Evolutionary conservation across 1,140 invertebrate genomes (phyloP), one percentile per base, ranked within the genome.

Genomic region (Phortica variegata): DNA sequence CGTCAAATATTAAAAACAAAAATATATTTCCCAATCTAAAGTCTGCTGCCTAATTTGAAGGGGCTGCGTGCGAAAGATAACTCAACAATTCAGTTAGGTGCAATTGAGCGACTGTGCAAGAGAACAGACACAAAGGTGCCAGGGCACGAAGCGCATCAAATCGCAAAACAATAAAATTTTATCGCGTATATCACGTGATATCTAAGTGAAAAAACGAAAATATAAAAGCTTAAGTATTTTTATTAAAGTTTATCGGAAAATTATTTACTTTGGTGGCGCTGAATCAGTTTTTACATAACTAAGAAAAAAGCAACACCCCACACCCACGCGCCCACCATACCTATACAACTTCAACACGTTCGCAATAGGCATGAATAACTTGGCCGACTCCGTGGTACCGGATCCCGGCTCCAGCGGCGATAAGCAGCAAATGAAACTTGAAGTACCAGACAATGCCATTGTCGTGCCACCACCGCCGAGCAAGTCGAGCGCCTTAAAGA

Each of bases 401-500:
- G 70, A 73, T 62, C 70, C 70, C 17, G 70, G 70, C n/a, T 73
- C 70, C 37, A 63, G 62, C 37, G 65, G 65, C 32, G 70, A 73
- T 44, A 73, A 73, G 52, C 65, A 73, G 42, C 54, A 61, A 26
- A 52, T 53, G 34, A 26, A n/a, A 51, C 46, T 13, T 49, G 46
- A 10, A 52, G 56, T n/a, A 43, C 63, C 63, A 5, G 65, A 73
- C 40, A 63, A 74, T 37, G 53, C 66, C 37, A 76, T 61, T 45
- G 62, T 69, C 52, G 73, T 65, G 2, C 66, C 65, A 0, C 63
- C 63, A 12, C 63, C 63, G 2, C 47, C 79, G 80, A 83, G 84
- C 61, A 77, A 68, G 56, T 87, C 89, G 7, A 85, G 88, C 47
- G 88, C 88, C 12, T 74, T 91, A 68, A 91, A 90, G 78, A 92